Conservation (phyloP, 2,888 invertebrate genomes). For the Hirtodrosophila alboralis region DNA sequence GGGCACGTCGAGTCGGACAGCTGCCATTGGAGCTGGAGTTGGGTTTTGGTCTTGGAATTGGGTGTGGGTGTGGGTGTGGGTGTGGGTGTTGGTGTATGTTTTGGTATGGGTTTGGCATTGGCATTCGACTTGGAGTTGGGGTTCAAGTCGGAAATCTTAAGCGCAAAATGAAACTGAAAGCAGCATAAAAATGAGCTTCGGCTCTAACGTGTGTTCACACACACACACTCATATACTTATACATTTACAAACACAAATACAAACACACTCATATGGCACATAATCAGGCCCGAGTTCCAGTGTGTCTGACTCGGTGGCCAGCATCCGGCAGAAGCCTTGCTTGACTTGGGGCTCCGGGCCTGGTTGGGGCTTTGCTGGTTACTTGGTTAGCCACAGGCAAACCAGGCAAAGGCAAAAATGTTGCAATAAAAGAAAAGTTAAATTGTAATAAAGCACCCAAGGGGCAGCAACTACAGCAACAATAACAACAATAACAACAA, state of each 20-base stretch:
- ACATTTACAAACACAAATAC: not conserved
- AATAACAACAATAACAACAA: conserved; percentile 19
- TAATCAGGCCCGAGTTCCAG: conserved; percentile 54
- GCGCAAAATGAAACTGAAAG: conserved; percentile 46
- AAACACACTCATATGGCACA: conserved; percentile 29
- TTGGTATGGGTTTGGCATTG: too few species aligned
- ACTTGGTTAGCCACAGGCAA: conserved; percentile 60
- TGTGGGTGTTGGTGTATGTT: too few species aligned
- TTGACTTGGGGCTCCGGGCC: conserved; percentile 9
- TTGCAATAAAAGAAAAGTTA: conserved; percentile 76
- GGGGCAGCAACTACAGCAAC: conserved; percentile 44
- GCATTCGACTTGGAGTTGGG: too few species aligned
- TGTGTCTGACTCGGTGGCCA: conserved; percentile 29
- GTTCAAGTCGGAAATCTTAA: conserved; percentile 35
- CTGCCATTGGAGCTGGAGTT: conserved; percentile 10
- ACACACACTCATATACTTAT: conserved; percentile 2
- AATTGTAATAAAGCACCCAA: conserved; percentile 75
- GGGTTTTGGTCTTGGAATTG: not conserved
- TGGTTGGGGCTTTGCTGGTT: conserved; percentile 24
- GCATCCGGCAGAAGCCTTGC: conserved; percentile 32
- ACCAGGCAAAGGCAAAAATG: conserved; percentile 63
- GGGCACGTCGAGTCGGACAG: conserved; percentile 21
- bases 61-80: not conserved
- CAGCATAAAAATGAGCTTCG: conserved; percentile 51
- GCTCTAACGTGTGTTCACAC: conserved; percentile 13